Evolutionary conservation across 37 sponge, comb jelly and placozoan genomes (phyloP).

Genomic region (Cliona cf. orientalis): DNA sequence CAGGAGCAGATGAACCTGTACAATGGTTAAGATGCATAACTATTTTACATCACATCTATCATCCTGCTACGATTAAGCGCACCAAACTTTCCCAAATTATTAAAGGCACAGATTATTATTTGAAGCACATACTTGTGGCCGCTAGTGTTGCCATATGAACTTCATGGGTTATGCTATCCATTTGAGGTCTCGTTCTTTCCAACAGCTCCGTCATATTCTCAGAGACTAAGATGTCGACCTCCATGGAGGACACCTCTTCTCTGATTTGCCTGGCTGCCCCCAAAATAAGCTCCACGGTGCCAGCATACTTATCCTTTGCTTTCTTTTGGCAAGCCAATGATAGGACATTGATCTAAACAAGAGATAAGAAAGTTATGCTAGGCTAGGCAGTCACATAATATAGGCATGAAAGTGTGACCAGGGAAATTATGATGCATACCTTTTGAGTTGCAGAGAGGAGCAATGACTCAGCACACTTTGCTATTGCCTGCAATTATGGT

Average conservation of each 20-base stretch:
- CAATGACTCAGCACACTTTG: constrained; percentile 68
- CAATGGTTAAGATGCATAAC: neutral
- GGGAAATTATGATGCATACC: constrained; percentile 10
- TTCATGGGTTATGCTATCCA: constrained; percentile 53
- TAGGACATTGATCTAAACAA: constrained; percentile 24
- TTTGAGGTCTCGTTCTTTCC: constrained; percentile 16
- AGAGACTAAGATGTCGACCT: constrained; percentile 55
- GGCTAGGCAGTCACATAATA: neutral
- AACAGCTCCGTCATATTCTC: constrained; percentile 37
- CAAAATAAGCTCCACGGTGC: constrained; percentile 50
- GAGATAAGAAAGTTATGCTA: neutral
- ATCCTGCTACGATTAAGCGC: neutral
- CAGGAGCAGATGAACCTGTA: constrained; percentile 47
- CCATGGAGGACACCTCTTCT: constrained; percentile 69
- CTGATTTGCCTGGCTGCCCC: constrained; percentile 69
- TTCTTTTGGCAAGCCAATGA: constrained; percentile 28
- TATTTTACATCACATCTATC: neutral
- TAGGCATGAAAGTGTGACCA: neutral
- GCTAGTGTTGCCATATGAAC: constrained; percentile 31
- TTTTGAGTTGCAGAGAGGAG: constrained; percentile 66
- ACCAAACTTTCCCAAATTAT: neutral
- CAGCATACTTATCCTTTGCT: constrained; percentile 59
- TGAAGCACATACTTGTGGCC: constrained; percentile 50
- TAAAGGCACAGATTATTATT: neutral
- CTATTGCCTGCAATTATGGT: constrained; percentile 50